Percentiles rank a stretch among this genome's conserved stretches.
Evolutionary conservation across 2,888 invertebrate genomes (phyloP).

Genomic region (Tricholauxania praeusta): DNA sequence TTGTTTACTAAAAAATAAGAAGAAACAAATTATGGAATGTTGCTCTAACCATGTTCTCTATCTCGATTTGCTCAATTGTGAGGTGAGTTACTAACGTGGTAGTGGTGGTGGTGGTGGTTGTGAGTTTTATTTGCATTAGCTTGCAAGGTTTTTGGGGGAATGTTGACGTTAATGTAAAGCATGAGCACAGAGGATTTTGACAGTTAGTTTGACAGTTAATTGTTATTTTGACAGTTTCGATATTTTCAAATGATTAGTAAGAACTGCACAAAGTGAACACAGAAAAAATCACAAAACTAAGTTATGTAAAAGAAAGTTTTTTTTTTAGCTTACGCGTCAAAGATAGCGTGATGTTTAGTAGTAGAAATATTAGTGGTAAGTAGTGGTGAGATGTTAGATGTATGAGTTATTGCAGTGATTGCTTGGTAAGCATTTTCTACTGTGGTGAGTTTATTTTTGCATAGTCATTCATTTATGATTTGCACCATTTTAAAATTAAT

Average conservation of each 20-base stretch:
- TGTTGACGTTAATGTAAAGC: conserved; percentile 20
- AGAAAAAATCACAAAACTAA: too few relatives aligned
- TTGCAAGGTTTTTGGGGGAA: not conserved
- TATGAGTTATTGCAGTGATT: conserved; percentile 35
- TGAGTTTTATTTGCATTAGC: not conserved
- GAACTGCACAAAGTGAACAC: too few relatives aligned
- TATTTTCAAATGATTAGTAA: conserved; percentile 1
- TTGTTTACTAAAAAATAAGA: conserved; percentile 33
- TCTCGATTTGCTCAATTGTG: too few relatives aligned
- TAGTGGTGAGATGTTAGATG: conserved; percentile 2
- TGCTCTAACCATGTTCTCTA: too few relatives aligned
- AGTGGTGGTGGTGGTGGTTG: not conserved
- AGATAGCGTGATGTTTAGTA: conserved; percentile 40
- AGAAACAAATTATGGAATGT: conserved; percentile 26
- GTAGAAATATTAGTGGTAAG: conserved; percentile 42
- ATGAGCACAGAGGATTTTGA: conserved; percentile 25
- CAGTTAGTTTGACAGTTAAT: conserved; percentile 31
- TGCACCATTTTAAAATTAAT: not conserved
- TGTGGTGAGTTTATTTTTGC: conserved; percentile 27
- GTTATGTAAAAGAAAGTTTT: conserved; percentile 9
- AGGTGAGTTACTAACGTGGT: too few relatives aligned
- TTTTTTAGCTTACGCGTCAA: conserved; percentile 37
- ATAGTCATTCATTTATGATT: too few relatives aligned
- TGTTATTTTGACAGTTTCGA: conserved; percentile 34
- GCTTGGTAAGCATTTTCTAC: conserved; percentile 29